Conservation (phyloP, 1,140 invertebrate species). For the Parapsyche elsis region DNA sequence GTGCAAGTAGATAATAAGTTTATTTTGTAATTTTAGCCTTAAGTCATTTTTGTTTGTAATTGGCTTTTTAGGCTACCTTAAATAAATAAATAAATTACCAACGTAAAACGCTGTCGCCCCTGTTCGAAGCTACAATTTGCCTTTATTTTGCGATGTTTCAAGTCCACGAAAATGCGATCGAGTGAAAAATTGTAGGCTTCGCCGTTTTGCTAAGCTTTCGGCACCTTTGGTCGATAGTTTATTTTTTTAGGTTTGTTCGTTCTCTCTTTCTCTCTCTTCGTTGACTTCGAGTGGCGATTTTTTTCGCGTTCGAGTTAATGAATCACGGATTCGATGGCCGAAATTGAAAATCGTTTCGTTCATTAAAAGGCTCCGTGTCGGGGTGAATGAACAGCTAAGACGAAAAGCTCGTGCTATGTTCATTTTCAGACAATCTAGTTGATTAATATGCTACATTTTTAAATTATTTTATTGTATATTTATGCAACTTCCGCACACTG, state of each 20-base stretch:
- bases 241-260: background rate
- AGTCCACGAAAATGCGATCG: background rate
- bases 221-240: background rate
- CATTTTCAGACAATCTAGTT: too few species aligned
- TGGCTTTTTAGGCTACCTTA: too few species aligned
- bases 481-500: too few species aligned
- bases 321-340: background rate
- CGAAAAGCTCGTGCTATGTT: too few species aligned
- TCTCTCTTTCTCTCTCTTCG: background rate
- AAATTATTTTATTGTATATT: too few species aligned
- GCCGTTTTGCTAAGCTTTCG: background rate
- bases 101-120: background rate
- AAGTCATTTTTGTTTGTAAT: too few species aligned
- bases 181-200: conserved; percentile 14
- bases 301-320: background rate
- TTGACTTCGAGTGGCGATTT: background rate
- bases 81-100: background rate
- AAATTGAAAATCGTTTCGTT: conserved; percentile 2
- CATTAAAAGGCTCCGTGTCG: background rate
- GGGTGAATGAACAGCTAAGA: too few species aligned
- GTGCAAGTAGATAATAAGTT: too few species aligned
- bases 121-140: too few species aligned
- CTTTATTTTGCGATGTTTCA: too few species aligned
- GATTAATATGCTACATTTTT: too few species aligned
- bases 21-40: too few species aligned